These are phyloP conservation scores for Dolichoris vasculosae DNA, from an alignment of 1,140 invertebrate species.

Conservation along the genomic window DNA sequence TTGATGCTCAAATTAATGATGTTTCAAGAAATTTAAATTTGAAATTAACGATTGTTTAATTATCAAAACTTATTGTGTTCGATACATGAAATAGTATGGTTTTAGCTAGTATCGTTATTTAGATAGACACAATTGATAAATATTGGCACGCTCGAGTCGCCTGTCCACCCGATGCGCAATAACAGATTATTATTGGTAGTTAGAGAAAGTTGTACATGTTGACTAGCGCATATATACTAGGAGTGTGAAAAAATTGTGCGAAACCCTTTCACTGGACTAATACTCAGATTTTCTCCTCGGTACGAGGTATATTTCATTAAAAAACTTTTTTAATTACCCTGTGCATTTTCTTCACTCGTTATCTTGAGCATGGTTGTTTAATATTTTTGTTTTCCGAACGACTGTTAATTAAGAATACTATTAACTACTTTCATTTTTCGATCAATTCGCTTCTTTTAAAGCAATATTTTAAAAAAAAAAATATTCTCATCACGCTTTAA, in stretches of 20 bases:
- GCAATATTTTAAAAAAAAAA: background rate
- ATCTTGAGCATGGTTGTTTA: background rate
- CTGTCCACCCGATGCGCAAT: background rate
- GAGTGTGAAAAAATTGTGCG: conserved; percentile 17
- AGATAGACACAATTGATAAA: too few relatives aligned
- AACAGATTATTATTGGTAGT: conserved; percentile 51
- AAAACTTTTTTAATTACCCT: background rate
- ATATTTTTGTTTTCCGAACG: background rate
- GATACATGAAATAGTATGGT: too few relatives aligned
- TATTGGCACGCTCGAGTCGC: background rate
- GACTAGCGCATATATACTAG: background rate
- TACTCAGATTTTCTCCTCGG: too few relatives aligned
- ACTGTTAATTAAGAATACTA: background rate
- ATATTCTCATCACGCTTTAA: background rate
- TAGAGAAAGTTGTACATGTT: conserved; percentile 47
- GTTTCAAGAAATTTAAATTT: background rate
- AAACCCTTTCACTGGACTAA: conserved; percentile 30
- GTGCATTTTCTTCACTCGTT: background rate
- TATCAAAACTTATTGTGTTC: background rate
- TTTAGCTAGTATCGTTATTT: too few relatives aligned
- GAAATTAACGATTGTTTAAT: background rate
- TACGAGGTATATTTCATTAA: too few relatives aligned
- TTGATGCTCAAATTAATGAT: too few relatives aligned
- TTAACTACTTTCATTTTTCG: background rate
- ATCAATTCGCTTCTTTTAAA: background rate